Percentiles rank a stretch among this genome's conserved stretches.
phyloP scores from a whole-genome alignment of 1,140 invertebrate genomes.

The Drosophila repleta region DNA sequence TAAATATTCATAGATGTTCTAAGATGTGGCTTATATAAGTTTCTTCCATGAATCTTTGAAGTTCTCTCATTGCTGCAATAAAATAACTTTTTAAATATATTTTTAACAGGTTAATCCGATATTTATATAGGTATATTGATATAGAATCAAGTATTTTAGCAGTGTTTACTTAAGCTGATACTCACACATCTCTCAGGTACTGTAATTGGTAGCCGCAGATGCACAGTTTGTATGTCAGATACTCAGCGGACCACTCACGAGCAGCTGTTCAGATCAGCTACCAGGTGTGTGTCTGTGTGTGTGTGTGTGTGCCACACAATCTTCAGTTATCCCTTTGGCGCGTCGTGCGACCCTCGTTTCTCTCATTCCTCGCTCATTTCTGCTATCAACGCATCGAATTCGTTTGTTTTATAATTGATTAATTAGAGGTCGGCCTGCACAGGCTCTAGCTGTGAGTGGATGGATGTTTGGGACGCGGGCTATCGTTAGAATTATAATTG shows the following conservation, averaged over 20 bases:
- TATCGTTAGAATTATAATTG: slow-evolving; percentile 82
- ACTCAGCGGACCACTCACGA: background rate
- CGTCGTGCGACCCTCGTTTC: background rate
- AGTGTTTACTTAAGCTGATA: too few species aligned
- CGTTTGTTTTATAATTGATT: slow-evolving; percentile 83
- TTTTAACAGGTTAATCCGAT: too few species aligned
- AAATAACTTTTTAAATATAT: too few species aligned
- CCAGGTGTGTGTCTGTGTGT: slow-evolving; percentile 22
- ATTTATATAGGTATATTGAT: too few species aligned
- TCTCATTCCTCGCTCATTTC: slow-evolving; percentile 3
- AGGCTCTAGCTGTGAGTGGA: slow-evolving; percentile 18
- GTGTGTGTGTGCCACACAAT: slow-evolving; percentile 12
- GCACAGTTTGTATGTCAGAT: background rate
- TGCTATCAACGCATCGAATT: slow-evolving; percentile 58
- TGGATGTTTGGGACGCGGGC: slow-evolving; percentile 21
- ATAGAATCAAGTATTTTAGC: too few species aligned
- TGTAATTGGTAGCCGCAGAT: background rate
- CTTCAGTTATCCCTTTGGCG: slow-evolving; percentile 33
- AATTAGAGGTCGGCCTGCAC: slow-evolving; percentile 76
- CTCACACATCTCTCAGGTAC: background rate
- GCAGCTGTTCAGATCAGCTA: slow-evolving; percentile 20
- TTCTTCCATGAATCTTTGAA: too few species aligned
- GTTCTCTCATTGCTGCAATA: too few species aligned
- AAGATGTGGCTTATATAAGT: too few species aligned
- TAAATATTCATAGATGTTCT: too few species aligned